phyloP scores from a whole-genome alignment of 2,797 vertebrate species.

The Phataginus tricuspis region DNA sequence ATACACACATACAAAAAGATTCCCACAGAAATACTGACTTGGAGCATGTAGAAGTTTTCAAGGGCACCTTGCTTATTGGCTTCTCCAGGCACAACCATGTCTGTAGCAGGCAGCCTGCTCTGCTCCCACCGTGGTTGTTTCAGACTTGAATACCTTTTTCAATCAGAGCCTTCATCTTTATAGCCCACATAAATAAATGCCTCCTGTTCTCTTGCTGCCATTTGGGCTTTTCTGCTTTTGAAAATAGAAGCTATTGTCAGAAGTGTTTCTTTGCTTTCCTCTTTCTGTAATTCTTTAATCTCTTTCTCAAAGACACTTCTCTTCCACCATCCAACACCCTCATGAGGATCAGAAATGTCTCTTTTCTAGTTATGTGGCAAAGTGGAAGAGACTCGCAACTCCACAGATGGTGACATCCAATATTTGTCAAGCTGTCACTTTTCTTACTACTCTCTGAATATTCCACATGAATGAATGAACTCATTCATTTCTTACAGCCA shows the following conservation, averaged over 20 bases:
- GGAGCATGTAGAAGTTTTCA: neutral
- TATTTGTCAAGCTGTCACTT: neutral
- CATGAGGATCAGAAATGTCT: neutral
- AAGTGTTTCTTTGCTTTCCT: conserved; percentile 2
- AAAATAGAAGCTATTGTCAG: neutral
- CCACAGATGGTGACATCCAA: neutral
- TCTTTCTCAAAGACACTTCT: neutral
- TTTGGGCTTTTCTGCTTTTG: neutral
- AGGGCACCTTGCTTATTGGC: neutral
- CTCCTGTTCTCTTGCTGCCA: neutral
- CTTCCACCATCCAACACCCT: neutral
- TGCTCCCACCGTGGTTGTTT: neutral
- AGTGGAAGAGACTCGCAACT: neutral
- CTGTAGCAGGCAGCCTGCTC: neutral
- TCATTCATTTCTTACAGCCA: neutral
- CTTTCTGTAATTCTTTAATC: neutral
- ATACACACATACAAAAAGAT: neutral
- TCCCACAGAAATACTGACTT: neutral
- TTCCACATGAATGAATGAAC: neutral
- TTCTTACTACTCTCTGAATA: neutral
- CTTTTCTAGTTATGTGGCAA: neutral
- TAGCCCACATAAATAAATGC: neutral
- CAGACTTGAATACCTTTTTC: neutral
- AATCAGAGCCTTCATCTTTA: neutral
- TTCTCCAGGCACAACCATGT: neutral